These are phyloP conservation scores for Hoplodrina blanda DNA, from an alignment of 2,888 invertebrate species.

Conservation along the genomic window DNA sequence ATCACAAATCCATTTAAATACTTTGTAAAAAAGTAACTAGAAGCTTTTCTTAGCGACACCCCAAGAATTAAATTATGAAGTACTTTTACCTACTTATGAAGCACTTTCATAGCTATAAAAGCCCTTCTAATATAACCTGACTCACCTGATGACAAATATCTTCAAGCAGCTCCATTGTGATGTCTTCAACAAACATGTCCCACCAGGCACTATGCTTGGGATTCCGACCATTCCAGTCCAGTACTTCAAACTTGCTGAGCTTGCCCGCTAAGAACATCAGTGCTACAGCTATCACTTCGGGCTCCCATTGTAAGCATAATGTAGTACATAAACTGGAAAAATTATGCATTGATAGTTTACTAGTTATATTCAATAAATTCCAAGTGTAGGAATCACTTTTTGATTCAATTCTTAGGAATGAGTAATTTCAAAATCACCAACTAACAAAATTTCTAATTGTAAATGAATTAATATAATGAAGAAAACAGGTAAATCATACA, in stretches of 20 bases:
- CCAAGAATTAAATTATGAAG: no score
- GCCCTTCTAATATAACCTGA: not conserved
- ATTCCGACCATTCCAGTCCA: slow-evolving; percentile 96
- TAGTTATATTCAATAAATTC: not conserved
- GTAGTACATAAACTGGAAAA: slow-evolving; percentile 96
- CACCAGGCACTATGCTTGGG: slow-evolving; percentile 97
- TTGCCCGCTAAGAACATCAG: slow-evolving; percentile 99
- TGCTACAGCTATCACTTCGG: slow-evolving; percentile 99
- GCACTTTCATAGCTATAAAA: no score
- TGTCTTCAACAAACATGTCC: slow-evolving; percentile 99
- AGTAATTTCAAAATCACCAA: no score
- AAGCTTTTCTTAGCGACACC: not conserved
- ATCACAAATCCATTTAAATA: no score
- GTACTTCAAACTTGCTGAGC: slow-evolving; percentile 98
- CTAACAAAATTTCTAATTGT: no score
- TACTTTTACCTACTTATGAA: no score
- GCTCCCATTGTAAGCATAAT: slow-evolving; percentile 99
- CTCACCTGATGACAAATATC: slow-evolving; percentile 98
- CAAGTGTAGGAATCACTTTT: not conserved
- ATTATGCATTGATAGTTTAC: not conserved
- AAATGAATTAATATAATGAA: no score
- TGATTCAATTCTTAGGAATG: not conserved
- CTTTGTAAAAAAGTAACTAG: not conserved
- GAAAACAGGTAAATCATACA: no score
- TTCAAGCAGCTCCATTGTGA: slow-evolving; percentile 98